These are phyloP conservation scores for Campoplex capitator DNA, from an alignment of 2,888 invertebrate genomes.

Conservation along the genomic window DNA sequence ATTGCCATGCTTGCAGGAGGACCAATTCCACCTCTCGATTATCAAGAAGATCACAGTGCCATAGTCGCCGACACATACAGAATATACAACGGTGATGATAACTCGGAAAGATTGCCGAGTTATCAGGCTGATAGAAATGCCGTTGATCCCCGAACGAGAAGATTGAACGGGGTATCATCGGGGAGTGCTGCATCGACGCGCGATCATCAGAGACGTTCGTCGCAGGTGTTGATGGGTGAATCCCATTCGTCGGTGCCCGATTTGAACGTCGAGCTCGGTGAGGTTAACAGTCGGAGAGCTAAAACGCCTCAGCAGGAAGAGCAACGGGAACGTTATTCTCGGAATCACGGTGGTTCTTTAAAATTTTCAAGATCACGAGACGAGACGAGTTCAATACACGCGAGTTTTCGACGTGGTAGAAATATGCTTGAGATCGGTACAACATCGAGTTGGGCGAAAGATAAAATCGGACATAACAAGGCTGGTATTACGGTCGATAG, in stretches of 20 bases:
- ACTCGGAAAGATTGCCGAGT: conserved; percentile 61
- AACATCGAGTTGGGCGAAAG: not conserved
- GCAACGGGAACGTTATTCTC: conserved; percentile 39
- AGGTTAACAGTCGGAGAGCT: conserved; percentile 8
- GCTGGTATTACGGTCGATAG: not conserved
- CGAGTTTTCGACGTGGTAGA: conserved; percentile 32
- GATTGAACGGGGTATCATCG: conserved; percentile 14
- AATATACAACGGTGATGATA: conserved; percentile 44
- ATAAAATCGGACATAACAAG: not conserved
- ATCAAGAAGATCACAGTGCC: conserved; percentile 35
- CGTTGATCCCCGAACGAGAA: conserved; percentile 28
- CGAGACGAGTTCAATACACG: conserved; percentile 20
- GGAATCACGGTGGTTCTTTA: conserved; percentile 75
- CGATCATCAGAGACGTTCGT: conserved; percentile 35
- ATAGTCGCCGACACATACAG: conserved; percentile 62
- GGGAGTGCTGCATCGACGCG: not conserved
- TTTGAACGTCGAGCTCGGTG: conserved; percentile 53
- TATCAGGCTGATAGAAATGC: conserved; percentile 53
- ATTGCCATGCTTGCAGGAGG: conserved; percentile 34
- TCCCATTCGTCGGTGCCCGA: conserved; percentile 65
- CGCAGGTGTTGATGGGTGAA: conserved; percentile 32
- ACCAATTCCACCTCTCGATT: conserved; percentile 54
- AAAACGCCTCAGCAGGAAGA: conserved; percentile 40
- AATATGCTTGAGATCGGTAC: conserved; percentile 35
- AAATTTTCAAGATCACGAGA: conserved; percentile 68